Base-by-base conservation (phyloP, 2,113 vertebrate genomes). In the Pseudopipra pipra region DNA sequence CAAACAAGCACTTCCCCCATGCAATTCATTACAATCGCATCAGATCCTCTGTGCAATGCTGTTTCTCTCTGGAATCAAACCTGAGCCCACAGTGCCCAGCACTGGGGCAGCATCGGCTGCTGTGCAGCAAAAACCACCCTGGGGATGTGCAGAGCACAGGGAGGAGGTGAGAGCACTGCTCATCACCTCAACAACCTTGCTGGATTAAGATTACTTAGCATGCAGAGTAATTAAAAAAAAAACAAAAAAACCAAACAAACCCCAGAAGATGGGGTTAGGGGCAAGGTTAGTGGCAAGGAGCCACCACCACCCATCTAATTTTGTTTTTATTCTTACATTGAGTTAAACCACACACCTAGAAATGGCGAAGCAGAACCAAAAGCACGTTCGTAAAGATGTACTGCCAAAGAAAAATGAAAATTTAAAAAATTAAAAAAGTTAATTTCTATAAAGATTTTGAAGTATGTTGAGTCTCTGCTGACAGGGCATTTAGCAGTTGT, bases 1-100 rank as follows among this genome's bases (percentile, higher is more conserved):
- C 96, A 94, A 95, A 94, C 78, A 95, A 84, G 79, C 83, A 66
- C 87, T 95, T 97, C 90, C 89, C 89, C 83, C 73, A 9, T 75
- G 88, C 95, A 96, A 95, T 94, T 85, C 95, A 95, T 97, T 89
- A 83, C 92, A 94, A 80, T 27, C 4, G 0, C 83, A 92, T 81
- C 62, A 75, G 95, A 87, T 90, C 82, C 92, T 87, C 31, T 75
- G 52, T 59, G 74, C 44, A 80, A 92, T n/a, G 80, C 35, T 63
- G 58, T 12, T 12, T 92, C n/a, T 2, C 39, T 89, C 62, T 63
- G 89, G 77, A 97, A 93, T 67, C 75, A 77, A 86, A 65, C 44
- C 54, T 0, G 16, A 90, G 70, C 54, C 70, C 4, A 2, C 0
- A 27, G 27, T 31, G 37, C 47, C 54, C 61, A 33, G 51, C 51